Percentiles rank a stretch among this genome's conserved stretches.
Conservation (phyloP, 2,113 vertebrate species). For the Podiceps cristatus region DNA sequence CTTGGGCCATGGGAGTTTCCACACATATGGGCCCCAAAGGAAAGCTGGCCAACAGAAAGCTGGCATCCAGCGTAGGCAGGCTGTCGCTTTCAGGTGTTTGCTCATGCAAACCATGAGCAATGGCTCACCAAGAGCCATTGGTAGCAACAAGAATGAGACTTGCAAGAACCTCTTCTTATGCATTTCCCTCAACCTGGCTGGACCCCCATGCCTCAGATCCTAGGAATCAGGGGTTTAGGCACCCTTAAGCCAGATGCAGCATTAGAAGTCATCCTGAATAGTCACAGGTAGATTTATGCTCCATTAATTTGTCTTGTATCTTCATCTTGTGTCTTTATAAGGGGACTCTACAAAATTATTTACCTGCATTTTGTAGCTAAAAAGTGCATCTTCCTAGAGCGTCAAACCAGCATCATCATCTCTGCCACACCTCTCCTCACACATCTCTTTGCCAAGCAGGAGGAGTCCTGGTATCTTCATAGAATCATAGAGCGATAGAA, state of each 20-base stretch:
- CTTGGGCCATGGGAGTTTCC: background rate
- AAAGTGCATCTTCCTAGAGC: background rate
- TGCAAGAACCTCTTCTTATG: background rate
- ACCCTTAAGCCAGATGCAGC: background rate
- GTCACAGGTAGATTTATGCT: background rate
- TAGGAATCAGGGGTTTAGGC: background rate
- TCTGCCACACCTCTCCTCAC: background rate
- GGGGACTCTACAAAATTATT: background rate
- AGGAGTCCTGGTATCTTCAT: background rate
- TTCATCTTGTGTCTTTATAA: background rate
- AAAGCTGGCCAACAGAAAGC: background rate
- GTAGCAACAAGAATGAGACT: background rate
- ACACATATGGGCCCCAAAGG: background rate
- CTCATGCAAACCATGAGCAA: background rate
- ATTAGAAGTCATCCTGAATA: background rate
- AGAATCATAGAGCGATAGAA: too few relatives aligned
- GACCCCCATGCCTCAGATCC: background rate
- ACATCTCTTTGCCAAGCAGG: background rate
- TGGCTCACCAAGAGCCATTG: background rate
- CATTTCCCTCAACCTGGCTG: background rate
- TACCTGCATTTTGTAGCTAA: background rate
- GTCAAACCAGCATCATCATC: background rate
- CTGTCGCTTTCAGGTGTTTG: fast-evolving
- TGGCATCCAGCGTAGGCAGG: background rate
- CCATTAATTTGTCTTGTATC: background rate